Conservation (phyloP, 2,888 invertebrate genomes). For the Phlogophora meticulosa region DNA sequence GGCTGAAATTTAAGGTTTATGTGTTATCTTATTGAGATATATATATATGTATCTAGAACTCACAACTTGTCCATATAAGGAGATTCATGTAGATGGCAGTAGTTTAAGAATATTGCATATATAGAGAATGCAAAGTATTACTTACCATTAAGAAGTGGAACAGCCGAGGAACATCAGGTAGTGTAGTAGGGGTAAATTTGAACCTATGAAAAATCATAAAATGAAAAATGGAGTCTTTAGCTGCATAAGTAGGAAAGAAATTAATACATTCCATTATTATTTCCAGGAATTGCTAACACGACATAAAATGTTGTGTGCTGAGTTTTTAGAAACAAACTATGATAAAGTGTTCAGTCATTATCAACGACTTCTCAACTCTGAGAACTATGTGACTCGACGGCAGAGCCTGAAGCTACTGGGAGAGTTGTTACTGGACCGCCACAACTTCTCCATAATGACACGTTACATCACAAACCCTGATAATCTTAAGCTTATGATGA, state of each 20-base stretch:
- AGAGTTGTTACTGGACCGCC: conserved; percentile 98
- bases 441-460: conserved; percentile 99
- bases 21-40: not conserved
- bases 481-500: conserved; percentile 99
- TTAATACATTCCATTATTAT: conserved; percentile 32
- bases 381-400: conserved; percentile 99
- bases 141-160: conserved; percentile 9
- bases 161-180: too few species aligned
- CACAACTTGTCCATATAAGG: not conserved
- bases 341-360: conserved; percentile 99
- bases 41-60: not conserved
- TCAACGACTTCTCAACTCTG: conserved; percentile 99
- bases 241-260: not conserved
- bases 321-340: conserved; percentile 99
- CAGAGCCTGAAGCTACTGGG: conserved; percentile 99
- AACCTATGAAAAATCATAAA: too few species aligned
- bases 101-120: conserved; percentile 6
- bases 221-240: not conserved
- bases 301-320: conserved; percentile 98
- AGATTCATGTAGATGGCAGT: conserved; percentile 7
- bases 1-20: conserved; percentile 3
- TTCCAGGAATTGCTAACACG: conserved; percentile 97
- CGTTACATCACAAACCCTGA: conserved; percentile 99
- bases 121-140: conserved; percentile 11
- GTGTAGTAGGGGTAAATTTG: too few species aligned